Percentiles rank a stretch among this genome's conserved stretches.
phyloP scores from a whole-genome alignment of 2,888 invertebrate species.

The Drosophila anomalata region DNA sequence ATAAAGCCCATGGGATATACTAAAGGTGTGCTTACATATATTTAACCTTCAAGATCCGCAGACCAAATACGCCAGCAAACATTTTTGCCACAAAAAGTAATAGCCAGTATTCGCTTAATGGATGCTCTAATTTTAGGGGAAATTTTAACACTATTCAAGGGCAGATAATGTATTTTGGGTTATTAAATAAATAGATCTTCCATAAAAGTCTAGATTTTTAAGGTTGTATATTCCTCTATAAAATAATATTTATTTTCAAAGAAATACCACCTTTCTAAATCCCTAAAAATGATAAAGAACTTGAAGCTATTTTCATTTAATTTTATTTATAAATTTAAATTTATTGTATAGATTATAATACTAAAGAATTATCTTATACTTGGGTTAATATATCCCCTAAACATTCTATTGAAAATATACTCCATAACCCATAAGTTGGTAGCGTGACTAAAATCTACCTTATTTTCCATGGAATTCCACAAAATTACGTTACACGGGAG shows the following conservation, averaged over 20 bases:
- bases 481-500: constrained; percentile 52
- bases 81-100: constrained; percentile 36
- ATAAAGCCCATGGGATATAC: constrained; percentile 54
- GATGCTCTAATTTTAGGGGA: constrained; percentile 47
- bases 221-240: not conserved
- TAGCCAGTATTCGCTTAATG: constrained; percentile 20
- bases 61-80: constrained; percentile 72
- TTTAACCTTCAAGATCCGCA: constrained; percentile 75
- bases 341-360: not conserved
- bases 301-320: not conserved
- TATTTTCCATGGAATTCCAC: constrained; percentile 53
- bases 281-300: no score
- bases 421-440: constrained; percentile 26
- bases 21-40: constrained; percentile 74
- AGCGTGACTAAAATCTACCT: constrained; percentile 55
- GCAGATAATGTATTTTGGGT: not conserved
- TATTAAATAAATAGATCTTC: not conserved
- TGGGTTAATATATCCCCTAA: not conserved
- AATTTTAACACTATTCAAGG: not conserved
- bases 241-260: not conserved
- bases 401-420: not conserved
- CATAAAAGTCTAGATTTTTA: no score
- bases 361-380: not conserved
- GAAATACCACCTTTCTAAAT: no score
- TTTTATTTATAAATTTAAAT: not conserved